phyloP scores from a whole-genome alignment of 2,797 vertebrate genomes.

The Balearica regulorum region DNA sequence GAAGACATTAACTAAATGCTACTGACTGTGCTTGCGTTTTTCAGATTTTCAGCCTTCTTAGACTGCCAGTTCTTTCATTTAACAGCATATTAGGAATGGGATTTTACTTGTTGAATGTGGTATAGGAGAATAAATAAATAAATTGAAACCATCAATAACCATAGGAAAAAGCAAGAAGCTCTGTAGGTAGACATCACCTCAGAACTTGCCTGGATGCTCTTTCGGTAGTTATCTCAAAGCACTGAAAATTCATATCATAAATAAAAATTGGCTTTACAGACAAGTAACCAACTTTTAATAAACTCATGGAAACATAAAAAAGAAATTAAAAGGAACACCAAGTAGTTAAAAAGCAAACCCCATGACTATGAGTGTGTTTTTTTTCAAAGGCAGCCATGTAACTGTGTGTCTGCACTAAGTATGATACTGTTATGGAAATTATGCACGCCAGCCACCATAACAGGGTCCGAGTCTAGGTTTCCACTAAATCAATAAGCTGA shows the following conservation, averaged over 20 bases:
- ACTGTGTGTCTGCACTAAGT: accelerated
- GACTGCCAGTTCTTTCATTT: not conserved
- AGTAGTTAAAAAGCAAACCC: not conserved
- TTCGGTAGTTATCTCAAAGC: not conserved
- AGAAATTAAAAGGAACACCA: not conserved
- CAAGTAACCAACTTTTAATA: not conserved
- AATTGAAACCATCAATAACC: not conserved
- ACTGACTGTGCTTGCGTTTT: not conserved
- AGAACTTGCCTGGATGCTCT: not conserved
- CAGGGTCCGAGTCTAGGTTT: no score
- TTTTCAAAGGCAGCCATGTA: not conserved
- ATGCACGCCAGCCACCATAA: no score
- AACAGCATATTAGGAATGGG: not conserved
- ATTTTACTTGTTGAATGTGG: not conserved
- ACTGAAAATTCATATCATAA: not conserved
- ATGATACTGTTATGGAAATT: no score
- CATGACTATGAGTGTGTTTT: not conserved
- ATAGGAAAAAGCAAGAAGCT: not conserved
- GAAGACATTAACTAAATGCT: not conserved
- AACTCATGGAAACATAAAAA: not conserved
- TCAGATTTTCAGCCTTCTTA: not conserved
- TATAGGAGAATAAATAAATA: not conserved
- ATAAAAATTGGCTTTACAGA: not conserved
- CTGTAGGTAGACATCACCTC: not conserved
- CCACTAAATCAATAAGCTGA: no score